phyloP scores from a whole-genome alignment of 1,140 invertebrate species.

The Pseudachorutes palmiensis region DNA sequence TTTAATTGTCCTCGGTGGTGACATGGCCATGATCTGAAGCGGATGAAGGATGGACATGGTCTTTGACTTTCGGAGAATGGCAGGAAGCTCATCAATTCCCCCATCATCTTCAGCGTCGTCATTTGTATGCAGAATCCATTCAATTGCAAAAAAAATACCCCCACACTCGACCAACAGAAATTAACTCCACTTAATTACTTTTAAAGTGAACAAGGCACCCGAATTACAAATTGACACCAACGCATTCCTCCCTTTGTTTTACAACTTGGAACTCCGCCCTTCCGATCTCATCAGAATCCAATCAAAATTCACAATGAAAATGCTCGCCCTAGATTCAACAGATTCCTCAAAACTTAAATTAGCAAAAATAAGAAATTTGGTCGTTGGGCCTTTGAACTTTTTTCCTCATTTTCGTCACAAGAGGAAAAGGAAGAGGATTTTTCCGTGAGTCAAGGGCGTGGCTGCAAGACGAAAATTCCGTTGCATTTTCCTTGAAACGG shows the following conservation, averaged over 20 bases:
- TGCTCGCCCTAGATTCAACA: no score
- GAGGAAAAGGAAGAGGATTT: no score
- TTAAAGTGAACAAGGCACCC: neutral
- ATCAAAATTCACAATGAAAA: no score
- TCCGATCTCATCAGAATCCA: no score
- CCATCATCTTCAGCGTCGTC: neutral
- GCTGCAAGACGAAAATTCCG: neutral
- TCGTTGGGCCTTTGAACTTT: neutral
- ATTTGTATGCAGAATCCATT: neutral
- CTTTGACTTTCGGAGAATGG: neutral
- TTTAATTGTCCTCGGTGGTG: neutral
- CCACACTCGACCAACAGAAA: neutral
- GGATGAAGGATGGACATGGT: slow-evolving; percentile 5
- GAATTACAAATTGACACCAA: neutral
- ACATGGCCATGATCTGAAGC: neutral
- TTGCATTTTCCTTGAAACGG: neutral
- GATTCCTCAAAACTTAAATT: neutral
- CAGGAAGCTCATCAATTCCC: slow-evolving; percentile 4
- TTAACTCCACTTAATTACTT: neutral
- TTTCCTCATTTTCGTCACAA: slow-evolving; percentile 1
- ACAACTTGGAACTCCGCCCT: no score
- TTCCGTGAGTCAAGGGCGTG: slow-evolving; percentile 3
- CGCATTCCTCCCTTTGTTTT: neutral
- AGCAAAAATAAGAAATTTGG: neutral
- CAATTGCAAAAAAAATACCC: neutral